Base-by-base conservation (phyloP, 2,797 vertebrate genomes). In the Arremon aurantiirostris region DNA sequence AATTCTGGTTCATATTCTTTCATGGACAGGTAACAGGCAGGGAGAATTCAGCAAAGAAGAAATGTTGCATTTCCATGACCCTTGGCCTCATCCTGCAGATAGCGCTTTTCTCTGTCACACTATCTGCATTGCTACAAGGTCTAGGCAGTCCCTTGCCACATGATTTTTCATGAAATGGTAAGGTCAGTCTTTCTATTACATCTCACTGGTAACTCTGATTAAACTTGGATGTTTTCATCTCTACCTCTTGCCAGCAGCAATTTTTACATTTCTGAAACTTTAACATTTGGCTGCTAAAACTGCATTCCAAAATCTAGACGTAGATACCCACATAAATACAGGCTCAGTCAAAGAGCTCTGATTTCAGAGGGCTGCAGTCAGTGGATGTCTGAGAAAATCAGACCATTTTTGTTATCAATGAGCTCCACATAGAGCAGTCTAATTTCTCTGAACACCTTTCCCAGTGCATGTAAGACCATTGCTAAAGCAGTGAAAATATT, bases 1-100 rank as follows among this genome's bases (percentile, higher is more conserved):
- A 41, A 28, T 34, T 68, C 50, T 76, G 27, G 28, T 37, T 56
- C 12, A 4, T 72, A 18, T 37, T 47, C 19, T 9, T 41, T 41
- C 4, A 0, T 12, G 65, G 14, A 11, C 18, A 49, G 34, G 8
- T 44, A 88, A 71, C 4, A 63, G 11, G 8, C 0, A 0, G 14
- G n/a, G 2, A 68, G 28, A 79, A 57, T 34, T 14, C 28, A 89
- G 12, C 19, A 57, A 24, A 12, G 13, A 76, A 42, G 50, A 76
- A 84, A 17, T 11, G 9, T 4, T 59, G 19, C 5, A 0, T 42
- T 77, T 49, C 37, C 1, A 0, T 50, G 50, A 60, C 44, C 26
- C 44, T 50, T 63, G 47, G 8, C 39, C n/a, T 61, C 61, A 12
- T 55, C 28, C 20, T 42, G 4, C 7, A 20, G 20, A 37, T 6